Evolutionary conservation across 2,888 invertebrate species (phyloP), one percentile per base, ranked within the genome.

Genomic region (Ypsolopha scabrella): DNA sequence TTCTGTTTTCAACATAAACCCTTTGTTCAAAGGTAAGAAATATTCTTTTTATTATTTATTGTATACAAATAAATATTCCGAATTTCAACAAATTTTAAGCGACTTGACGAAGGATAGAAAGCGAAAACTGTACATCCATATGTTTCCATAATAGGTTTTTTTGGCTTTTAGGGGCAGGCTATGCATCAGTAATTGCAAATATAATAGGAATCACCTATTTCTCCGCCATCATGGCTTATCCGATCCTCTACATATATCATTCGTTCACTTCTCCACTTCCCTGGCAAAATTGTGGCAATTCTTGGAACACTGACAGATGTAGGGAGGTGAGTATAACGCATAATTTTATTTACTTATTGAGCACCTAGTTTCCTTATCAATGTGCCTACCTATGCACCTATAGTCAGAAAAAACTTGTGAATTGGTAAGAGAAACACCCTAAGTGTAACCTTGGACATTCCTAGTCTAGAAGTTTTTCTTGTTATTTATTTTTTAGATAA

Each of bases 151-250:
- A 41, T 56, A 24, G 24, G 24, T 24, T 2, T 24, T 24, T 24
- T 24, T 24, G 24, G 24, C 24, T 24, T 24, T 52, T 70, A 96
- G 96, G 97, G 49, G 93, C 94, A 10, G 97, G 97, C 2, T 94
- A 93, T 64, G 94, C 96, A 0, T 92, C 93, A 36, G 88, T 94
- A 3, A 76, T 96, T 51, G 89, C 95, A 58, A 96, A 96, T 59
- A 80, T 93, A 52, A 92, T 96, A 76, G 91, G 93, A 52, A 92
- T 93, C 51, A 90, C 90, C 57, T 97, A 95, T 76, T 97, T 95
- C 78, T 93, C 95, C 53, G 91, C 95, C 0, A 91, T 97, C 45
- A 90, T 96, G 69, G 89, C 95, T 0, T 96, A 96, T 88, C 95
- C 96, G 0, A 68, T 96, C 45, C 89, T 93, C 58, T 97, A 95